Evolutionary conservation across 2,888 invertebrate species (phyloP).

Genomic region (Pseudanteris insignis): DNA sequence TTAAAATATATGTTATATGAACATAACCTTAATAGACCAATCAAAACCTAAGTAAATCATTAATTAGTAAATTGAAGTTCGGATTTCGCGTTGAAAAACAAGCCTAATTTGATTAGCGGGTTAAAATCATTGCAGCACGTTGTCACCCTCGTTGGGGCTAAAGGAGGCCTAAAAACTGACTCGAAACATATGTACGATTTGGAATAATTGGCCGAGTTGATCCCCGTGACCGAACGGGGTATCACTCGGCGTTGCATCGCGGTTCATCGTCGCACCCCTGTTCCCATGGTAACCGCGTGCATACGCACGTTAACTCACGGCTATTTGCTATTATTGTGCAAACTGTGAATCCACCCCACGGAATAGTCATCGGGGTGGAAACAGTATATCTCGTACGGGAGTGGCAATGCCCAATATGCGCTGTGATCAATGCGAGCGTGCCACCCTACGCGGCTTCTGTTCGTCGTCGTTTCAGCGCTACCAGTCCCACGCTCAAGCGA

Average conservation of each 20-base stretch:
- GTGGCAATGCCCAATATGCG: constrained; percentile 58
- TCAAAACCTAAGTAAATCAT: no score
- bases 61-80: not conserved
- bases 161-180: not conserved
- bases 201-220: constrained; percentile 20
- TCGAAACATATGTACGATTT: constrained; percentile 29
- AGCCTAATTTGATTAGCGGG: no score
- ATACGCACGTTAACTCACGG: constrained; percentile 30
- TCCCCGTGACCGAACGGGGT: constrained; percentile 16
- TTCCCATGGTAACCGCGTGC: constrained; percentile 29
- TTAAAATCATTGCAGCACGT: no score
- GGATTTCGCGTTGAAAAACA: not conserved
- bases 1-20: not conserved
- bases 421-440: constrained; percentile 62
- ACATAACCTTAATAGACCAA: no score
- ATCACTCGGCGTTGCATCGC: constrained; percentile 21
- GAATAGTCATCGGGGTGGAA: constrained; percentile 43
- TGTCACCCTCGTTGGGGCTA: constrained; percentile 1
- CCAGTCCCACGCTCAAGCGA: constrained; percentile 57
- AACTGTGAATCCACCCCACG: constrained; percentile 46
- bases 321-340: constrained; percentile 45
- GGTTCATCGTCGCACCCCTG: constrained; percentile 25
- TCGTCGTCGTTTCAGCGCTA: constrained; percentile 46
- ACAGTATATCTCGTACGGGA: constrained; percentile 41
- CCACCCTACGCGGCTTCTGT: constrained; percentile 45